Base-by-base conservation (phyloP, 1,140 invertebrate species). In the Neodiprion fabricii region DNA sequence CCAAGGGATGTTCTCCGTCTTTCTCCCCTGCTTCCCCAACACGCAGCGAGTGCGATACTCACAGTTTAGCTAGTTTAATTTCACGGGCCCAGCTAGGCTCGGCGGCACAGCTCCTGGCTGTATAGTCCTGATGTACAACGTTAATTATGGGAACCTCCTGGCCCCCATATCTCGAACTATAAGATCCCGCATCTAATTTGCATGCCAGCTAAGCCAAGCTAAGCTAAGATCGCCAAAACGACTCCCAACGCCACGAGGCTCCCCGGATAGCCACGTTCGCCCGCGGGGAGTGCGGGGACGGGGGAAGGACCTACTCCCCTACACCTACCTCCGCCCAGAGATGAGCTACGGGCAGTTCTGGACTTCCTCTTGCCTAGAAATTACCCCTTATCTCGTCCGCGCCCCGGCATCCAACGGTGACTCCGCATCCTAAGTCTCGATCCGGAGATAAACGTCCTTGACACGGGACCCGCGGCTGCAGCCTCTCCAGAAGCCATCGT, bases 341-440 rank as follows among this genome's bases (percentile, higher is more conserved):
- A 86, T 86, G 84, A 86, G 84, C 84, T 86, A 86, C 82, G 84
- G 85, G 79, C 80, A 84, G 81, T 84, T 84, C 71, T 85, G 84
- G 84, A 83, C 84, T 83, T 81, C 80, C 79, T 48, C 79, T 75
- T 78, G 79, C 80, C 74, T 80, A 84, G 85, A 86, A 86, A 86
- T 86, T 85, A 85, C 80, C 85, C 83, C 84, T 86, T 86, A 86
- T 86, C 85, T 86, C 28, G 5, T 5, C 78, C 80, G 76, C 78
- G 75, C 77, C 76, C 79, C 28, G 28, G 28, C 28, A 40, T 40
- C 28, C 84, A 86, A 83, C 79, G 85, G 79, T 79, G 78, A 73
- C 77, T 76, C 82, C 78, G 79, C 79, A 79, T 71, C 50, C 83
- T 82, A 81, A 85, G 85, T 85, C 83, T 83, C 84, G 83, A 85